Evolutionary conservation across 2,113 vertebrate genomes (phyloP).

Genomic region (Rafetus swinhoei): DNA sequence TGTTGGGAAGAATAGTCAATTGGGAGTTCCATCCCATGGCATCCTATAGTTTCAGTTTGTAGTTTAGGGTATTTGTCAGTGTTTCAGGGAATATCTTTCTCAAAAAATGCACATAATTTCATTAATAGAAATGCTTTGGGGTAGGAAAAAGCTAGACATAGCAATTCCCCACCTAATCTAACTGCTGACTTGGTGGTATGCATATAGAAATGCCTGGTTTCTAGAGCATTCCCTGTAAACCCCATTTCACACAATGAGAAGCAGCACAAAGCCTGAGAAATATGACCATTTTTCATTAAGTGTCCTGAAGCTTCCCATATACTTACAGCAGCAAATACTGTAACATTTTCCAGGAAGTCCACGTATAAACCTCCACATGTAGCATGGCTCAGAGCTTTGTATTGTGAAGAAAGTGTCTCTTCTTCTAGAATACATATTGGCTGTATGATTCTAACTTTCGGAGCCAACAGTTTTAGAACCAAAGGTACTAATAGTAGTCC

Average conservation of each 20-base stretch:
- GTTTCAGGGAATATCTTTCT: background rate
- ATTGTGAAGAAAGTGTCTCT: background rate
- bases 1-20: background rate
- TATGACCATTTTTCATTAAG: background rate
- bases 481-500: background rate
- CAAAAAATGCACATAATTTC: background rate
- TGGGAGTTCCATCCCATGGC: background rate
- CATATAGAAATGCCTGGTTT: background rate
- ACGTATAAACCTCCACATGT: background rate
- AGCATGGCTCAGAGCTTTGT: background rate
- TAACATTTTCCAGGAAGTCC: background rate
- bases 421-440: background rate
- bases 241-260: background rate
- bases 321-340: background rate
- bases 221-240: background rate
- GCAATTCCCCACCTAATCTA: background rate
- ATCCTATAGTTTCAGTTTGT: background rate
- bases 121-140: background rate
- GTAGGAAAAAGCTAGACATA: background rate
- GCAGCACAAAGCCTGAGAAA: background rate
- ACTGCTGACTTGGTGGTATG: background rate
- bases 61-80: background rate
- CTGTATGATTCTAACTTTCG: background rate
- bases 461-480: background rate
- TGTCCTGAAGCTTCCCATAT: background rate